Base-by-base conservation (phyloP, 2,888 invertebrate species). In the Rotaria socialis region DNA sequence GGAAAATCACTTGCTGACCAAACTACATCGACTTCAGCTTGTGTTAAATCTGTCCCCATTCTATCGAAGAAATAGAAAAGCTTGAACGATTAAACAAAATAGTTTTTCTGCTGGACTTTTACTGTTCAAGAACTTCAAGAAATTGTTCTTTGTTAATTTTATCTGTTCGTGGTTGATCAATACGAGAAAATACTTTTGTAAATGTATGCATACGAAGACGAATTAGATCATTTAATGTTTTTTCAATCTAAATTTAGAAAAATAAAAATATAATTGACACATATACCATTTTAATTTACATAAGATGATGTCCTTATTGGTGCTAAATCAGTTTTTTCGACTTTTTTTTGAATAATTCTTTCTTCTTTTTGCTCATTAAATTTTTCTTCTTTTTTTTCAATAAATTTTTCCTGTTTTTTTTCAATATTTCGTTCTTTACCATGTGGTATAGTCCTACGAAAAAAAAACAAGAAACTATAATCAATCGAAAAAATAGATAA, bases 151-250 rank as follows among this genome's bases (percentile, higher is more conserved):
- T 47, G n/a, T 47, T 80, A 47, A 80, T 80, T 14, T 22, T 24
- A 47, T 80, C 47, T 24, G 80, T 80, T 43, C 47, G 43, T 47
- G 80, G 80, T 80, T 80, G 43, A 47, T 80, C 80, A 24, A 80
- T 80, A 24, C 41, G 41, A 47, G 80, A 80, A 47, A 80, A 80
- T 47, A 41, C 80, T 80, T 80, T 80, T 0, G 80, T 80, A n/a
- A 80, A 80, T 47, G 80, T 47, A 80, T 80, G 80, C 80, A 80
- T 80, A 24, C 80, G 80, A 47, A 80, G 47, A 80, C 80, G 80
- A 80, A 80, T n/a, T 47, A 80, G 11, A 80, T 80, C 80, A 80
- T 43, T 47, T 2, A 80, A 24, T 5, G 11, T 43, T 80, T 47
- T 80, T 47, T 80, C 80, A 80, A 80, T 47, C 80, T 80, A 47